A percentile compares a stretch with the other conserved stretches of the same genome.
These are phyloP conservation scores for Cenopis cana DNA, from an alignment of 2,888 invertebrate genomes.

Conservation along the genomic window DNA sequence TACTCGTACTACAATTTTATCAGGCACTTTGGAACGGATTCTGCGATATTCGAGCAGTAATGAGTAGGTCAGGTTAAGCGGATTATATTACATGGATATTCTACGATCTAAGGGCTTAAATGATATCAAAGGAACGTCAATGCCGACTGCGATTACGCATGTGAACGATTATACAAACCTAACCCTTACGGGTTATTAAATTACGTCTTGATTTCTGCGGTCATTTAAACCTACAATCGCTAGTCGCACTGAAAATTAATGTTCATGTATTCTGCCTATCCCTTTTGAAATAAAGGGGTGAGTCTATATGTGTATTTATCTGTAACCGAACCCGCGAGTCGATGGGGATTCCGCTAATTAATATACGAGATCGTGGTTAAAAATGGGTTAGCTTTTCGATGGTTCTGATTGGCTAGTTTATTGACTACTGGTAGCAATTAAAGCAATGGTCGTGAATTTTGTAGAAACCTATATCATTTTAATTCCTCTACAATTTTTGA, in stretches of 20 bases:
- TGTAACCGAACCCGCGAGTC: slow-evolving; percentile 60
- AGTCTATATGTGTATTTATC: too few relatives aligned
- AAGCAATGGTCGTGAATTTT: background rate
- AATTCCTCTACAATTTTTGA: background rate
- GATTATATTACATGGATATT: slow-evolving; percentile 10
- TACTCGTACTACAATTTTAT: slow-evolving; percentile 9
- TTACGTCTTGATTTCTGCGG: too few relatives aligned
- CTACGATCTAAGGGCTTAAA: background rate
- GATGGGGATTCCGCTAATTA: slow-evolving; percentile 47
- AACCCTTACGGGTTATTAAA: too few relatives aligned
- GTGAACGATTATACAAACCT: too few relatives aligned
- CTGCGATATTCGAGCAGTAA: background rate
- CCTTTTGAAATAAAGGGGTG: too few relatives aligned
- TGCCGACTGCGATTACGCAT: background rate
- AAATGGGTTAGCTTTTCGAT: slow-evolving; percentile 32
- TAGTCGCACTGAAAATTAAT: too few relatives aligned
- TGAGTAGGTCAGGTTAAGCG: slow-evolving; percentile 27
- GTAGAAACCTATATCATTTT: background rate
- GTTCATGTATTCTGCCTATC: too few relatives aligned
- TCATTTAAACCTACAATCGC: too few relatives aligned
- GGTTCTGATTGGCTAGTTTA: background rate
- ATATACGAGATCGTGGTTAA: slow-evolving; percentile 42
- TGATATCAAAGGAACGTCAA: background rate
- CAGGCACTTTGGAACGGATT: slow-evolving; percentile 25
- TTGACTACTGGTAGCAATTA: too few relatives aligned